Conservation (phyloP, 1,140 invertebrate species). For the Orchesella cincta region DNA sequence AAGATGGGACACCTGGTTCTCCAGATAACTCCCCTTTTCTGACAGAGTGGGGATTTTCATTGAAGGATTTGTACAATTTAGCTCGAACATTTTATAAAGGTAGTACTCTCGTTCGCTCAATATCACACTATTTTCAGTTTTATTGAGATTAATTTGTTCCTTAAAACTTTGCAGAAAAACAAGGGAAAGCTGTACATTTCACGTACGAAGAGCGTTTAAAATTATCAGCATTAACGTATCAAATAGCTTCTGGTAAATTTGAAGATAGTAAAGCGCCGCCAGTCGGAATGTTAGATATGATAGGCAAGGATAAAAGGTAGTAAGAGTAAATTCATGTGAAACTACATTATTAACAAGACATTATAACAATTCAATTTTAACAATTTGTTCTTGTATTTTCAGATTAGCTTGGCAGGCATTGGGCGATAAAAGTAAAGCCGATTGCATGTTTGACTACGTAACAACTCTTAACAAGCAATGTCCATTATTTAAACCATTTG, state of each 20-base stretch:
- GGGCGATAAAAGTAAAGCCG: constrained; percentile 78
- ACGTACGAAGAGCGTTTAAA: constrained; percentile 91
- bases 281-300: constrained; percentile 90
- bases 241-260: constrained; percentile 84
- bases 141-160: not conserved
- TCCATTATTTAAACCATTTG: constrained; percentile 83
- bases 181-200: constrained; percentile 90
- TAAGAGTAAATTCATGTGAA: not conserved
- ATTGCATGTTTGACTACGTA: constrained; percentile 90
- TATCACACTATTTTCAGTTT: constrained; percentile 44
- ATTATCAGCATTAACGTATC: constrained; percentile 87
- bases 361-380: not conserved
- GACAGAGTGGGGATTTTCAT: constrained; percentile 66
- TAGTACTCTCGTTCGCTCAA: constrained; percentile 55
- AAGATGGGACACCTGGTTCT: not conserved
- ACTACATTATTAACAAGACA: not conserved
- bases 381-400: constrained; percentile 19
- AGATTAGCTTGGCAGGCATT: constrained; percentile 88
- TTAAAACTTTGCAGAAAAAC: constrained; percentile 77
- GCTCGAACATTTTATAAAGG: constrained; percentile 87
- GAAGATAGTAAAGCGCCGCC: constrained; percentile 73
- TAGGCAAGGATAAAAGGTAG: constrained; percentile 84
- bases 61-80: constrained; percentile 81
- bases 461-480: constrained; percentile 82
- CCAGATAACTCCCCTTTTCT: constrained; percentile 37